These are phyloP conservation scores for Erannis defoliaria DNA, from an alignment of 2,888 invertebrate species.

Conservation along the genomic window DNA sequence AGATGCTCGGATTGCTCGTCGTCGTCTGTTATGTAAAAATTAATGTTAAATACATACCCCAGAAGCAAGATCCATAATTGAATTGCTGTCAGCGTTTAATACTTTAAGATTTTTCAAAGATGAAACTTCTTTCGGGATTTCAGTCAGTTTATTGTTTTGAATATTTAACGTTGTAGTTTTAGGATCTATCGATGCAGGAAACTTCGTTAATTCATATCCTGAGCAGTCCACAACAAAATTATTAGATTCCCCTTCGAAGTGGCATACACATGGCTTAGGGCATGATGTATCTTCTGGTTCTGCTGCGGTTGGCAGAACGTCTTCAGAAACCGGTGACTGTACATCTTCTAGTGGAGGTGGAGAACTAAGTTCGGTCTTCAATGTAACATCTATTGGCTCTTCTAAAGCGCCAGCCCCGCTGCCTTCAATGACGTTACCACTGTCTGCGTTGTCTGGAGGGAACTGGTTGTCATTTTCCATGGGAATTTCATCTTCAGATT, in stretches of 20 bases:
- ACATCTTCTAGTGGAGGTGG: slow-evolving; percentile 62
- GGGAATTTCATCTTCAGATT: slow-evolving; percentile 73
- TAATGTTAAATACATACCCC: slow-evolving; percentile 67
- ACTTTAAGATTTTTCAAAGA: slow-evolving; percentile 68
- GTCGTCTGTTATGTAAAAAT: neutral
- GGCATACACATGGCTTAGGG: slow-evolving; percentile 72
- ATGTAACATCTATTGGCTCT: slow-evolving; percentile 52
- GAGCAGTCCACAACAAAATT: slow-evolving; percentile 80
- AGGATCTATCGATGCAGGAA: slow-evolving; percentile 75
- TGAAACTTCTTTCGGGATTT: slow-evolving; percentile 73
- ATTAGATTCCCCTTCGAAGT: slow-evolving; percentile 64
- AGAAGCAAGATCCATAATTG: slow-evolving; percentile 67
- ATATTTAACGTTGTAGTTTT: slow-evolving; percentile 72
- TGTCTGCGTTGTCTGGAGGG: slow-evolving; percentile 69
- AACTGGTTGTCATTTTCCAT: slow-evolving; percentile 76
- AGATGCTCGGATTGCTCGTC: neutral
- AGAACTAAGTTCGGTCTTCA: slow-evolving; percentile 50
- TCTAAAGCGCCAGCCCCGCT: slow-evolving; percentile 66
- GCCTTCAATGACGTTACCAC: slow-evolving; percentile 63
- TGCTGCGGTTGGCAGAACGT: slow-evolving; percentile 37
- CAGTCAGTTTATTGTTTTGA: slow-evolving; percentile 75
- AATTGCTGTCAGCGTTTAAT: slow-evolving; percentile 71
- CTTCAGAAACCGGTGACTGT: slow-evolving; percentile 51
- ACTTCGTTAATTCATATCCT: slow-evolving; percentile 75
- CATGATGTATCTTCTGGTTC: slow-evolving; percentile 55